Evolutionary conservation across 2,113 vertebrate genomes (phyloP).

Genomic region (Lophochroa leadbeateri): DNA sequence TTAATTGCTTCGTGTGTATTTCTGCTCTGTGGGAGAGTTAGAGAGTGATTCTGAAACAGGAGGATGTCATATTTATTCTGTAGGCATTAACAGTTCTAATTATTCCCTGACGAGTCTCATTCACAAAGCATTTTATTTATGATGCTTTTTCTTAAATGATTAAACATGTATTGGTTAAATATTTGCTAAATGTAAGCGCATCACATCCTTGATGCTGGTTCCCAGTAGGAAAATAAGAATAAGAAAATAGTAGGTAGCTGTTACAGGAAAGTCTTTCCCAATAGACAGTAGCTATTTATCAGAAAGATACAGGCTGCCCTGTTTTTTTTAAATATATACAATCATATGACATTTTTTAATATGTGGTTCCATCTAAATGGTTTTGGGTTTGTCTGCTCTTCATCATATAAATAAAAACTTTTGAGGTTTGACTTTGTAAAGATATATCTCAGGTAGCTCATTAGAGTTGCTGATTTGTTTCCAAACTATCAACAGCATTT

Average conservation of each 20-base stretch:
- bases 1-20: slow-evolving; percentile 46
- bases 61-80: slow-evolving; percentile 58
- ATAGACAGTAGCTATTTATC: slow-evolving; percentile 6
- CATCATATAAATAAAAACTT: slow-evolving; percentile 39
- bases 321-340: slow-evolving; percentile 11
- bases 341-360: slow-evolving; percentile 33
- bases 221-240: slow-evolving; percentile 18
- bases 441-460: slow-evolving; percentile 8
- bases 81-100: slow-evolving; percentile 57
- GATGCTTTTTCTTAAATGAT: slow-evolving; percentile 52
- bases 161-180: slow-evolving; percentile 59
- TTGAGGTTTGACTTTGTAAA: slow-evolving; percentile 61
- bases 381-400: slow-evolving; percentile 43
- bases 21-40: slow-evolving; percentile 34
- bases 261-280: not conserved
- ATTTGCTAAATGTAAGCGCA: slow-evolving; percentile 43
- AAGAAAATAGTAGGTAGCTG: not conserved
- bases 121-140: slow-evolving; percentile 61
- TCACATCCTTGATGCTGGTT: slow-evolving; percentile 5
- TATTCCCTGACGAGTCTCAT: slow-evolving; percentile 58
- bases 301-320: not conserved
- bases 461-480: slow-evolving; percentile 48
- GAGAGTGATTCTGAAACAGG: slow-evolving; percentile 14
- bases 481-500: not conserved
- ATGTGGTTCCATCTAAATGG: not conserved